Percentiles rank a stretch among this genome's conserved stretches.
These are phyloP conservation scores for Motacilla alba DNA, from an alignment of 2,113 vertebrate genomes.

Conservation along the genomic window DNA sequence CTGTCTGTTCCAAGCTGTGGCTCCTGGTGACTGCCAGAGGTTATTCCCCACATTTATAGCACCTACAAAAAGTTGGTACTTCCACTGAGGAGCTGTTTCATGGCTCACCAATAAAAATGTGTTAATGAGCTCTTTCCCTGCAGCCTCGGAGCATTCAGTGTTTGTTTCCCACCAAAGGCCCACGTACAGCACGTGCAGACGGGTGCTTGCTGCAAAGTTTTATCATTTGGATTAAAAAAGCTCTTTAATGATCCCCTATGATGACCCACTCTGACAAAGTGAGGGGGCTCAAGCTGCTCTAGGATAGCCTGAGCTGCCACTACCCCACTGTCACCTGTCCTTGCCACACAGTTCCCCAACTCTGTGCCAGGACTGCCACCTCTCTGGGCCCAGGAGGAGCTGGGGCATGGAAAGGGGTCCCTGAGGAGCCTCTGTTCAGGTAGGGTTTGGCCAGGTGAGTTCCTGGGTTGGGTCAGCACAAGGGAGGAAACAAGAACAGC, in stretches of 20 bases:
- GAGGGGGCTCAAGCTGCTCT: not conserved
- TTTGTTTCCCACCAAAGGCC: not conserved
- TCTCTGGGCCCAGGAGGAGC: not conserved
- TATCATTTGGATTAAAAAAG: not conserved
- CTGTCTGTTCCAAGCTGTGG: not conserved
- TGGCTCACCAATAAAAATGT: not conserved
- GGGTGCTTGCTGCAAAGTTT: not conserved
- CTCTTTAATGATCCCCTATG: not conserved
- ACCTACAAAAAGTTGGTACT: not conserved
- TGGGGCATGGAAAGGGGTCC: not conserved
- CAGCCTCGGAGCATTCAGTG: not conserved
- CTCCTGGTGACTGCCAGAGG: not conserved
- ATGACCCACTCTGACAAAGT: not conserved
- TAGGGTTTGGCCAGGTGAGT: not conserved
- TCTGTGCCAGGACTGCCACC: not conserved
- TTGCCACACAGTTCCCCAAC: fast-evolving
- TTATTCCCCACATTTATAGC: not conserved
- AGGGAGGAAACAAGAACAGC: not conserved
- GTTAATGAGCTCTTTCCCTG: not conserved
- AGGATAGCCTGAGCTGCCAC: not conserved
- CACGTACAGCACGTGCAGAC: fast-evolving
- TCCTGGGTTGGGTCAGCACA: not conserved
- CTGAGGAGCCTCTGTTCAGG: not conserved
- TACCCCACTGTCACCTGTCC: not conserved
- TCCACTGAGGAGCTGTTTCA: not conserved